These are phyloP conservation scores for Halichondria panicea DNA, from an alignment of 37 sponge, comb jelly and placozoan genomes.

Conservation along the genomic window DNA sequence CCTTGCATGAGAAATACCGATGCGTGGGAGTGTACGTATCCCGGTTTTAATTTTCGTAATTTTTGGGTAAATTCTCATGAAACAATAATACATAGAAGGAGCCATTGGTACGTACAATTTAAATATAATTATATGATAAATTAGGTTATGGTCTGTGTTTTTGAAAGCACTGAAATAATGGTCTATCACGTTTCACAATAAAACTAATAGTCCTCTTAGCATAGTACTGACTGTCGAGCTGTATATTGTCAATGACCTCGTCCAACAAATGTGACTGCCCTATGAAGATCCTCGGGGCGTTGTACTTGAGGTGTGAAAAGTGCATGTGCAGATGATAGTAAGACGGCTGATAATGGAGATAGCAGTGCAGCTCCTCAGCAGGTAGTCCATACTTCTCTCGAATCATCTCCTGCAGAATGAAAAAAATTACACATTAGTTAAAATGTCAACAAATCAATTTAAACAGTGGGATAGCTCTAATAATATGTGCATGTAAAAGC, in stretches of 20 bases:
- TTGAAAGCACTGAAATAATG: constrained; percentile 18
- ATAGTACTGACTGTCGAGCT: constrained; percentile 74
- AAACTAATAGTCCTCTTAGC: constrained; percentile 74
- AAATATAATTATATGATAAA: no score
- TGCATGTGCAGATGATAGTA: constrained; percentile 98
- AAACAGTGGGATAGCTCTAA: no score
- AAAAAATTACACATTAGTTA: neutral
- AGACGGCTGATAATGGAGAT: constrained; percentile 97
- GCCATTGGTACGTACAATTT: no score
- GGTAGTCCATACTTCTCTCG: constrained; percentile 59
- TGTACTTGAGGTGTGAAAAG: constrained; percentile 76
- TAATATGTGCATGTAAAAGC: no score
- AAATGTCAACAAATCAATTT: neutral
- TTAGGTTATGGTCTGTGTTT: no score
- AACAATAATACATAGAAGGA: no score
- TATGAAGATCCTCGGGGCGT: constrained; percentile 57
- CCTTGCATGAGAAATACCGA: no score
- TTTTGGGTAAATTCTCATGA: no score
- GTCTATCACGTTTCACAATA: constrained; percentile 51
- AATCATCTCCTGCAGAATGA: constrained; percentile 61
- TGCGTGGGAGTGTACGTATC: no score
- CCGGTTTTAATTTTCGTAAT: no score
- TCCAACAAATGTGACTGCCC: constrained; percentile 85
- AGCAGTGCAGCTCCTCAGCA: constrained; percentile 66
- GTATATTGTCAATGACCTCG: constrained; percentile 95